Evolutionary conservation across 1,140 invertebrate species (phyloP), one percentile per base, ranked within the genome.

Genomic region (Drosophila kanapiae): DNA sequence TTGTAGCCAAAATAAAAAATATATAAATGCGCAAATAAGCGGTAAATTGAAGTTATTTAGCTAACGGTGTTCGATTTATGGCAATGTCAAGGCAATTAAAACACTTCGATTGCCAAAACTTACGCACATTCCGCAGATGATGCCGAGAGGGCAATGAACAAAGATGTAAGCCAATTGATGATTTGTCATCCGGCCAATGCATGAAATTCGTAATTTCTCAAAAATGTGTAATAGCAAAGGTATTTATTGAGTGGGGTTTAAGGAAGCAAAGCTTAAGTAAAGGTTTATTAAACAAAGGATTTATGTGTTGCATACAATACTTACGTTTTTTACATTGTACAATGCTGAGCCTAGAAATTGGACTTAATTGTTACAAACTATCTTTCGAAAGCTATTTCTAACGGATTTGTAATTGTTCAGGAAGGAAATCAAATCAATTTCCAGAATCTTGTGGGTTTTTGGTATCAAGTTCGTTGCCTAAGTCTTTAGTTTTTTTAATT

Each of bases 401-500:
- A 4, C n/a, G 10, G 10, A 2, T 45, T 23, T 13, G 11, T 13
- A 7, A 47, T 0, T 13, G 7, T 18, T 11, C 16, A 27, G 13
- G 1, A 14, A 29, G 0, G 1, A 31, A 31, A 31, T 31, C 31
- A 6, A 31, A 31, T 31, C 7, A 6, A 31, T 1, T 31, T 31
- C 5, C 31, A 31, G 7, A 1, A 31, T 31, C 0, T 8, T 3
- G 3, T 31, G 31, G 7, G 3, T 31, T 6, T 8, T 31, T 7
- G 1, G 0, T 31, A 6, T 62, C 69, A 78, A 90, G 87, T 91
- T 90, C 59, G 86, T 79, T 83, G 82, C 65, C 69, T 70, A 75
- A 86, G 82, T 91, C 82, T 74, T 90, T 91, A 75, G 76, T 77
- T 72, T 75, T 29, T 35, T 18, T 3, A 2, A 0, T 37, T 11